A percentile compares a stretch with the other conserved stretches of the same genome.
phyloP scores from a whole-genome alignment of 2,888 invertebrate genomes.

The Strigamia crassipes region DNA sequence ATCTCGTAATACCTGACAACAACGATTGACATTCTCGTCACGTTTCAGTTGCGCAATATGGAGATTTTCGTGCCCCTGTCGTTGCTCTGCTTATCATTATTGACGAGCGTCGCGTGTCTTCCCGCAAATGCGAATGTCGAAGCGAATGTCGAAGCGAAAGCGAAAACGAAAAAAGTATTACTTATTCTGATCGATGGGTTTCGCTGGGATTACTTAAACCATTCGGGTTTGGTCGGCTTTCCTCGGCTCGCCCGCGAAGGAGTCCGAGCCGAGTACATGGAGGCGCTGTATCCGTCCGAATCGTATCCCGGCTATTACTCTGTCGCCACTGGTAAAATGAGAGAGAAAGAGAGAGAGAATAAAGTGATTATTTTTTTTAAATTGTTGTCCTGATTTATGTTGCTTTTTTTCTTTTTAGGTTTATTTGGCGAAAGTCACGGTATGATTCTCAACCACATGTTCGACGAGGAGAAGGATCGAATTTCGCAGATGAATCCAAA shows the following conservation, averaged over 20 bases:
- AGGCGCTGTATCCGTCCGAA: conserved; percentile 47
- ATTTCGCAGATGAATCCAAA: conserved; percentile 43
- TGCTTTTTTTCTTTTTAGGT: conserved; percentile 33
- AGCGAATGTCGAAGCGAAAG: no score
- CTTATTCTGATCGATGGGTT: conserved; percentile 48
- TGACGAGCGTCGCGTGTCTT: not conserved
- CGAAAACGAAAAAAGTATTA: conserved; percentile 34
- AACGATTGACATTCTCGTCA: no score
- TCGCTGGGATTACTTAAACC: conserved; percentile 48
- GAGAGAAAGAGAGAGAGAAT: no score
- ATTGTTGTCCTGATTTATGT: not conserved
- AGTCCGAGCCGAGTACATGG: conserved; percentile 47
- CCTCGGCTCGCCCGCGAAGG: conserved; percentile 28
- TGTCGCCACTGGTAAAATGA: conserved; percentile 48
- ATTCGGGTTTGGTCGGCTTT: conserved; percentile 45
- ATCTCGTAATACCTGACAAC: no score
- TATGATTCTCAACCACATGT: conserved; percentile 48
- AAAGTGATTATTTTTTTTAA: not conserved
- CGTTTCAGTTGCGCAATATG: no score
- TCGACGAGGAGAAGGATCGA: conserved; percentile 36
- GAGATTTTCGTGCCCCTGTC: not conserved
- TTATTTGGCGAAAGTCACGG: conserved; percentile 48
- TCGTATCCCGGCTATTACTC: conserved; percentile 46
- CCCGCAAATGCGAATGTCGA: not conserved
- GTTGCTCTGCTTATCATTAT: not conserved